A percentile compares a stretch with the other conserved stretches of the same genome.
These are phyloP conservation scores for Fopius arisanus DNA, from an alignment of 1,140 invertebrate genomes.

Conservation along the genomic window DNA sequence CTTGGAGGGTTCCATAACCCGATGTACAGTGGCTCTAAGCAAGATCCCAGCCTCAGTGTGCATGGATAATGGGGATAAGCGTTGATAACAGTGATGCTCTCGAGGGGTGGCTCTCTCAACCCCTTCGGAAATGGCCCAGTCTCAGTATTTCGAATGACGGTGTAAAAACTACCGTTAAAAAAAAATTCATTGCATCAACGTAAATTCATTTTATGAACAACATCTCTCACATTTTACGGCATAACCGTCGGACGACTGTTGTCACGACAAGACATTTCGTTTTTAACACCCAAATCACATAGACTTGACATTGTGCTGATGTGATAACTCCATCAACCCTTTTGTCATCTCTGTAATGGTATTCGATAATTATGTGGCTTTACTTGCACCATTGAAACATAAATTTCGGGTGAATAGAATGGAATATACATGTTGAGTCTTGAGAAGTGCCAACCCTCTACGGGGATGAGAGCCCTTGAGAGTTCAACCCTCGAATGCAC, in stretches of 20 bases:
- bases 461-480: conserved; percentile 46
- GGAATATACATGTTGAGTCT: conserved; percentile 9
- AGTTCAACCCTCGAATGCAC: conserved; percentile 41
- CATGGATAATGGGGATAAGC: conserved; percentile 33
- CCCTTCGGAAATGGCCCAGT: background rate
- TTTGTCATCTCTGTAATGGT: background rate
- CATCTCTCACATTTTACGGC: background rate
- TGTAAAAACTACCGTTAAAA: background rate
- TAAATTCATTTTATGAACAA: background rate
- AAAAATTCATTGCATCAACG: background rate
- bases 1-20: background rate
- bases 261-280: background rate
- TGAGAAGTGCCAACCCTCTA: background rate
- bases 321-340: background rate
- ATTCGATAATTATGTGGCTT: conserved; percentile 11
- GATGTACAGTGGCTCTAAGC: background rate
- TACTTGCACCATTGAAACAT: background rate
- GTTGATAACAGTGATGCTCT: conserved; percentile 50
- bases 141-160: background rate
- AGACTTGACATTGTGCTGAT: background rate
- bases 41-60: background rate
- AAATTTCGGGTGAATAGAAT: background rate
- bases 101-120: conserved; percentile 29
- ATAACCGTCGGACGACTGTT: background rate
- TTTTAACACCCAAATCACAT: background rate